A percentile compares a stretch with the other conserved stretches of the same genome.
Conservation (phyloP, 2,888 invertebrate genomes). For the Drosophila setosimentum region DNA sequence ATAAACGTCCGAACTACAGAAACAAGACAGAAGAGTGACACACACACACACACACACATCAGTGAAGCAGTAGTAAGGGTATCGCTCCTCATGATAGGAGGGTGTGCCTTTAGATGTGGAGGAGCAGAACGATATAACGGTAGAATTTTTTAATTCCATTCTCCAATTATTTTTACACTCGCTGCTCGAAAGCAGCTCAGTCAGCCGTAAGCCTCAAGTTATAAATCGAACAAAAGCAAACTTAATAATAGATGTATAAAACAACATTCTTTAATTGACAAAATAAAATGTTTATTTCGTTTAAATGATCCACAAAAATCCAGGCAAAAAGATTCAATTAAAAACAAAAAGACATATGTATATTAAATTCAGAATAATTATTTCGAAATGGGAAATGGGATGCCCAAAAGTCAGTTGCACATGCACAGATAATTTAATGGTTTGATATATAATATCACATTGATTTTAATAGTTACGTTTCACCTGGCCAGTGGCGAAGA, state of each 20-base stretch:
- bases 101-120: neutral
- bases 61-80: neutral
- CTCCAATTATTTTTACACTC: conserved; percentile 32
- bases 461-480: conserved; percentile 77
- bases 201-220: conserved; percentile 31
- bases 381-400: conserved; percentile 24
- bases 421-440: conserved; percentile 39
- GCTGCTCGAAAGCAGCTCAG: conserved; percentile 21
- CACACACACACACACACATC: neutral
- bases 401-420: conserved; percentile 15
- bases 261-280: conserved; percentile 36
- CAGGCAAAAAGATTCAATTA: conserved; percentile 47
- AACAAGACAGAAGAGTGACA: conserved; percentile 5
- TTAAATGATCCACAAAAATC: conserved; percentile 13
- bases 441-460: neutral
- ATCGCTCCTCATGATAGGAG: neutral
- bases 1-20: conserved; percentile 41
- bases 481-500: conserved; percentile 87
- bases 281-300: conserved; percentile 31
- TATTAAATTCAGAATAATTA: conserved; percentile 2
- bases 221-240: conserved; percentile 35
- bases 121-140: conserved; percentile 4
- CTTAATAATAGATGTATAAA: conserved; percentile 38
- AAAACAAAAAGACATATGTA: conserved; percentile 21
- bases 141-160: conserved; percentile 24